A percentile compares a stretch with the other conserved stretches of the same genome.
These are phyloP conservation scores for Ariolimax columbianus DNA, from an alignment of 2,888 invertebrate genomes.

Conservation along the genomic window DNA sequence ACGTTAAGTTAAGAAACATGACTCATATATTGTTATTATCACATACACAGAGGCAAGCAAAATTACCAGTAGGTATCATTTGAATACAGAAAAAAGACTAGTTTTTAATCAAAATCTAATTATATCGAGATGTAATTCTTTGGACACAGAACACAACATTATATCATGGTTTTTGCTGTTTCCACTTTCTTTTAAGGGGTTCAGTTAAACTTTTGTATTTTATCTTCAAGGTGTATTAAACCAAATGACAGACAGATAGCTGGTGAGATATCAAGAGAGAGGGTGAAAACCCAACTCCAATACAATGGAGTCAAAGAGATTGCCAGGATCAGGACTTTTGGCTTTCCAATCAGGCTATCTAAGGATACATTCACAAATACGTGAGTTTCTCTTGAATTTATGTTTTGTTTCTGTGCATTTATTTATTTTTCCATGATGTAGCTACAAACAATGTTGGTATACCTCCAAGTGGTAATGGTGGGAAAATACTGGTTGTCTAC, in stretches of 20 bases:
- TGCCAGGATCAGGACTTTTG: slow-evolving; percentile 72
- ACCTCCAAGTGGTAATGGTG: too few species aligned
- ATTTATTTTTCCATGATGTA: not conserved
- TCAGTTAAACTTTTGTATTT: too few species aligned
- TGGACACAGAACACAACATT: too few species aligned
- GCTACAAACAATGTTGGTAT: not conserved
- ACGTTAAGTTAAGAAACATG: too few species aligned
- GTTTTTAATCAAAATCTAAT: too few species aligned
- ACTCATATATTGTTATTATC: too few species aligned
- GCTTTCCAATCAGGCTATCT: slow-evolving; percentile 67
- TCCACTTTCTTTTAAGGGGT: too few species aligned
- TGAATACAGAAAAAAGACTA: too few species aligned
- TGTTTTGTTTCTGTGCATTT: not conserved
- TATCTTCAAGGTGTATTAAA: slow-evolving; percentile 69
- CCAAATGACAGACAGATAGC: slow-evolving; percentile 65
- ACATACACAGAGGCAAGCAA: too few species aligned
- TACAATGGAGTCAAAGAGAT: slow-evolving; percentile 77
- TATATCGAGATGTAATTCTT: too few species aligned
- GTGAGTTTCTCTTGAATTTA: slow-evolving; percentile 51
- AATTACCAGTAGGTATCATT: too few species aligned
- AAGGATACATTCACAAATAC: slow-evolving; percentile 62
- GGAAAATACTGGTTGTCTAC: not conserved
- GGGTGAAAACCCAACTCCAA: slow-evolving; percentile 69
- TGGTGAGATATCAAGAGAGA: slow-evolving; percentile 60
- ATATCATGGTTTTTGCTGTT: too few species aligned